These are phyloP conservation scores for Orthosia gothica DNA, from an alignment of 2,888 invertebrate genomes.

Conservation along the genomic window DNA sequence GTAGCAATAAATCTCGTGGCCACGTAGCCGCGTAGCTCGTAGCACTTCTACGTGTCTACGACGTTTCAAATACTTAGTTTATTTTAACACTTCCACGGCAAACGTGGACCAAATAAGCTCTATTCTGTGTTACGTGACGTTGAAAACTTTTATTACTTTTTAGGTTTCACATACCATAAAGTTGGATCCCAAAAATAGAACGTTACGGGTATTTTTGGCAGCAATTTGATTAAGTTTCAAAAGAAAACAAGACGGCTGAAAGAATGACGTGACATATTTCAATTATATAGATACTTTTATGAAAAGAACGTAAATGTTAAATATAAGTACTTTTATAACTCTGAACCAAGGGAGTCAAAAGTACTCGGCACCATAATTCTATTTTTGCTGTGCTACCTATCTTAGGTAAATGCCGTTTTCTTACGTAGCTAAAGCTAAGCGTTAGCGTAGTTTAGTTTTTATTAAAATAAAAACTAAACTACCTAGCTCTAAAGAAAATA, in stretches of 20 bases:
- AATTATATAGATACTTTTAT: background rate
- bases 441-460: too few species aligned
- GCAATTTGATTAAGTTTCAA: background rate
- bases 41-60: slow-evolving; percentile 68
- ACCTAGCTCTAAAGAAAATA: slow-evolving; percentile 3
- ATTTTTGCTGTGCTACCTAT: background rate
- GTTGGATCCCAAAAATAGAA: background rate
- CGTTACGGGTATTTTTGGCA: background rate
- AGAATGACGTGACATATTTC: background rate
- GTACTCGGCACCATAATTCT: background rate
- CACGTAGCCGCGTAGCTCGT: slow-evolving; percentile 72
- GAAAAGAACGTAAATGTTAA: background rate
- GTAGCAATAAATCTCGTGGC: slow-evolving; percentile 81
- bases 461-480: background rate
- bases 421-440: too few species aligned
- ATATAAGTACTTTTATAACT: background rate
- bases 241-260: background rate
- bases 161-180: slow-evolving; percentile 20
- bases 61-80: slow-evolving; percentile 69
- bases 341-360: too few species aligned
- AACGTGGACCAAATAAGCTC: slow-evolving; percentile 55
- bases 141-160: slow-evolving; percentile 53
- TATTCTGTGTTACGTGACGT: slow-evolving; percentile 56
- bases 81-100: slow-evolving; percentile 63
- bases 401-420: background rate